These are phyloP conservation scores for Leucoptera coffeella DNA, from an alignment of 2,888 invertebrate genomes.

Conservation along the genomic window DNA sequence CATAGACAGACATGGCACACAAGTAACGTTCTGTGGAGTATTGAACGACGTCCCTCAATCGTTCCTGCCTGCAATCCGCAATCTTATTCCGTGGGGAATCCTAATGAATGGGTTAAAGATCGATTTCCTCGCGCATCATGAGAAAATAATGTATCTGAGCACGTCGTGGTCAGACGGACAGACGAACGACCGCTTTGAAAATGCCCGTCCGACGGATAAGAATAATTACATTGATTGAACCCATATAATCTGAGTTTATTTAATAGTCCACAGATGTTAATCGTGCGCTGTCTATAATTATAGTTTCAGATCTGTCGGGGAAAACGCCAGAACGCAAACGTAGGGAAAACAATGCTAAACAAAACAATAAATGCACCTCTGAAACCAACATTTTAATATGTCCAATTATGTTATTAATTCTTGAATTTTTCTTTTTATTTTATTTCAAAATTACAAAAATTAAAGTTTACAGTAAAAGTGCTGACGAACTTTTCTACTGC, in stretches of 20 bases:
- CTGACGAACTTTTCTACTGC: too few species aligned
- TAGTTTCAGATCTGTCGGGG: constrained; percentile 45
- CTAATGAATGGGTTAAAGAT: constrained; percentile 40
- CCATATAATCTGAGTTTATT: constrained; percentile 47
- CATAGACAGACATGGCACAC: too few species aligned
- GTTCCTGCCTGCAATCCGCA: constrained; percentile 16
- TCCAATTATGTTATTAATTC: too few species aligned
- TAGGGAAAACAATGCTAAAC: too few species aligned
- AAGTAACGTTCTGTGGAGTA: too few species aligned
- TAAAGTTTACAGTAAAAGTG: too few species aligned
- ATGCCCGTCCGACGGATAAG: constrained; percentile 50
- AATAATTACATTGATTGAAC: constrained; percentile 53
- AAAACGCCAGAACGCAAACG: constrained; percentile 21
- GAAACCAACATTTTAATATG: too few species aligned
- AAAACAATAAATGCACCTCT: too few species aligned
- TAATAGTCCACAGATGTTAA: constrained; percentile 53
- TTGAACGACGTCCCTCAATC: too few species aligned
- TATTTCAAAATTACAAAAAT: too few species aligned
- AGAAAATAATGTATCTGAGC: constrained; percentile 38
- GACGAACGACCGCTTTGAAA: constrained; percentile 24
- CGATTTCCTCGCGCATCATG: constrained; percentile 47
- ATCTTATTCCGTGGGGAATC: too few species aligned
- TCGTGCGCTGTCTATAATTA: constrained; percentile 43
- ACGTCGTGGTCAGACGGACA: constrained; percentile 13
- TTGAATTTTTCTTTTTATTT: too few species aligned